These are phyloP conservation scores for Plectropomus leopardus DNA, from an alignment of 2,113 vertebrate genomes.

Conservation along the genomic window DNA sequence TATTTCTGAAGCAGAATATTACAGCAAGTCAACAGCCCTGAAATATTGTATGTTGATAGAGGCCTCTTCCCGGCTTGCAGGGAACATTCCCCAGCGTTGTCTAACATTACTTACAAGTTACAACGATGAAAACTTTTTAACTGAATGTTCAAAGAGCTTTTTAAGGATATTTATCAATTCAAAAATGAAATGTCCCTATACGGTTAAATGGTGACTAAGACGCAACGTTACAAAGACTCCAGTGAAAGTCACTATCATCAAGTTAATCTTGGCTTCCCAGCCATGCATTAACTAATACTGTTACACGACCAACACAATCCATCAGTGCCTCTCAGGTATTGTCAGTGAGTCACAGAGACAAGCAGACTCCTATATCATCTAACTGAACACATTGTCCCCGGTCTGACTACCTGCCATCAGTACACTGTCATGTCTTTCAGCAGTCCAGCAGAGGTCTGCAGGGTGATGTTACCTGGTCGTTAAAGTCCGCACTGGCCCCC, in stretches of 20 bases:
- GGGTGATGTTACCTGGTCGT: slow-evolving; percentile 73
- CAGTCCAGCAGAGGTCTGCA: slow-evolving; percentile 39
- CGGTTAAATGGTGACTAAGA: no score
- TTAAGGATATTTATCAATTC: no score
- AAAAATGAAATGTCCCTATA: no score
- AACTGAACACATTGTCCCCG: slow-evolving; percentile 23
- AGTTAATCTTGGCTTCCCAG: slow-evolving; percentile 9
- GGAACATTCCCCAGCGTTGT: no score
- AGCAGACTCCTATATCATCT: slow-evolving; percentile 26
- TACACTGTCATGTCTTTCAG: slow-evolving; percentile 30
- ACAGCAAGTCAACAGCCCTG: not conserved
- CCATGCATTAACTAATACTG: slow-evolving; percentile 23
- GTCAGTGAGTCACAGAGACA: slow-evolving; percentile 17
- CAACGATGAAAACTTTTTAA: no score
- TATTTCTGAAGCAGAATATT: not conserved
- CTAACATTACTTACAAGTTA: no score
- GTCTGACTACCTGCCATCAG: slow-evolving; percentile 7
- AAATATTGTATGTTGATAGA: not conserved
- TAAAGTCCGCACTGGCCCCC: slow-evolving; percentile 72
- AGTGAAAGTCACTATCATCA: slow-evolving; percentile 39
- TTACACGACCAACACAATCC: slow-evolving; percentile 16
- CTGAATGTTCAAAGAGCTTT: no score
- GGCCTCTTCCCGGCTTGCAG: no score
- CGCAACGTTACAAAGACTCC: no score
- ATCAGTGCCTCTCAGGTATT: slow-evolving; percentile 30